phyloP scores from a whole-genome alignment of 2,888 invertebrate genomes.

The Idaea aversata region DNA sequence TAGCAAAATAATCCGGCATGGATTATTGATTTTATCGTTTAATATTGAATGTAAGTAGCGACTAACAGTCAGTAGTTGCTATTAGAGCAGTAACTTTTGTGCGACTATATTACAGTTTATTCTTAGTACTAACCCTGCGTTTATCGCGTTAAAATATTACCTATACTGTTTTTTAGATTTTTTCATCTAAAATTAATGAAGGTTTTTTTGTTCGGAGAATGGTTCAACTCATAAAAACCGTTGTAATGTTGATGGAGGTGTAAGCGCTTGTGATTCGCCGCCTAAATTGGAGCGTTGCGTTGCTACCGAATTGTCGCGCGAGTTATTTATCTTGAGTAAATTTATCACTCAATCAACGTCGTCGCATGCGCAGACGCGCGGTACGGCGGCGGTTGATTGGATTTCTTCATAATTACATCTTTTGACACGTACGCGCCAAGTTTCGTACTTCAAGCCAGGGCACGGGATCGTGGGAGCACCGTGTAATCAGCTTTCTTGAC shows the following conservation, averaged over 20 bases:
- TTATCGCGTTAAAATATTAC: constrained; percentile 5
- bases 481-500: constrained; percentile 77
- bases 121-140: constrained; percentile 11
- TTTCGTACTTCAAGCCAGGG: constrained; percentile 72
- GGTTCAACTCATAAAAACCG: neutral
- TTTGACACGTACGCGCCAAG: constrained; percentile 79
- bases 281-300: constrained; percentile 48
- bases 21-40: constrained; percentile 28
- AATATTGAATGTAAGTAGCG: constrained; percentile 20
- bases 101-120: constrained; percentile 24
- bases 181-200: too few species aligned
- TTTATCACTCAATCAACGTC: constrained; percentile 76
- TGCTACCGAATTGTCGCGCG: constrained; percentile 74
- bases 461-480: constrained; percentile 78
- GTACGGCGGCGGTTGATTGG: constrained; percentile 68
- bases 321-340: constrained; percentile 74
- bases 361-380: constrained; percentile 51
- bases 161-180: neutral
- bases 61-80: constrained; percentile 7
- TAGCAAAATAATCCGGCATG: constrained; percentile 26
- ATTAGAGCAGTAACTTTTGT: constrained; percentile 5
- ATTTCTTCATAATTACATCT: constrained; percentile 80
- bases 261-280: neutral
- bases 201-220: neutral
- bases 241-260: neutral